Conservation (phyloP, 2,888 invertebrate species). For the Epistrophe grossulariae region DNA sequence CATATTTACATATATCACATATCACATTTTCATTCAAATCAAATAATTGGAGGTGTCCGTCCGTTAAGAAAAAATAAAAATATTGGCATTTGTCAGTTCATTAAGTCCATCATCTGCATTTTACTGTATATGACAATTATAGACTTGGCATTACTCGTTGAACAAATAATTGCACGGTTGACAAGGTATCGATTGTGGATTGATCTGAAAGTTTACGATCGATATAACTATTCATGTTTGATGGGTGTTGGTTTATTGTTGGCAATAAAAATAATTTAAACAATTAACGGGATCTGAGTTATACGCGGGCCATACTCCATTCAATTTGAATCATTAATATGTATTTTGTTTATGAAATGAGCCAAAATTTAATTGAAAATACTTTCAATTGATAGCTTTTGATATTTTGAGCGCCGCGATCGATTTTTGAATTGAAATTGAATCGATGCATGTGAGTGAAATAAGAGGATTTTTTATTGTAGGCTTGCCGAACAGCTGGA, state of each 20-base stretch:
- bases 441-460: slow-evolving; percentile 23
- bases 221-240: slow-evolving; percentile 44
- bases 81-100: slow-evolving; percentile 31
- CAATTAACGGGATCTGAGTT: slow-evolving; percentile 27
- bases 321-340: slow-evolving; percentile 10
- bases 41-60: not conserved
- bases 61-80: slow-evolving; percentile 4
- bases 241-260: slow-evolving; percentile 69
- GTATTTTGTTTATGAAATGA: slow-evolving; percentile 26
- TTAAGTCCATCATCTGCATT: slow-evolving; percentile 47
- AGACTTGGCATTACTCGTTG: slow-evolving; percentile 51
- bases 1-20: not conserved
- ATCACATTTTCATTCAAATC: slow-evolving; percentile 8
- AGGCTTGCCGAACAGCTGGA: slow-evolving; percentile 23
- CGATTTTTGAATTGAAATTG: slow-evolving; percentile 2
- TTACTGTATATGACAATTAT: slow-evolving; percentile 29
- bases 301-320: not conserved
- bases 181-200: slow-evolving; percentile 38
- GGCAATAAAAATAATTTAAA: slow-evolving; percentile 37
- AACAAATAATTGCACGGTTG: slow-evolving; percentile 70
- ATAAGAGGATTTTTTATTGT: slow-evolving; percentile 3
- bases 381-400: slow-evolving; percentile 2
- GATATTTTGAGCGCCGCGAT: slow-evolving; percentile 44
- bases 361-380: slow-evolving; percentile 34
- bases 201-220: slow-evolving; percentile 71